Percentiles rank a stretch among this genome's conserved stretches.
phyloP scores from a whole-genome alignment of 2,888 invertebrate genomes.

The Gryllus longicercus region DNA sequence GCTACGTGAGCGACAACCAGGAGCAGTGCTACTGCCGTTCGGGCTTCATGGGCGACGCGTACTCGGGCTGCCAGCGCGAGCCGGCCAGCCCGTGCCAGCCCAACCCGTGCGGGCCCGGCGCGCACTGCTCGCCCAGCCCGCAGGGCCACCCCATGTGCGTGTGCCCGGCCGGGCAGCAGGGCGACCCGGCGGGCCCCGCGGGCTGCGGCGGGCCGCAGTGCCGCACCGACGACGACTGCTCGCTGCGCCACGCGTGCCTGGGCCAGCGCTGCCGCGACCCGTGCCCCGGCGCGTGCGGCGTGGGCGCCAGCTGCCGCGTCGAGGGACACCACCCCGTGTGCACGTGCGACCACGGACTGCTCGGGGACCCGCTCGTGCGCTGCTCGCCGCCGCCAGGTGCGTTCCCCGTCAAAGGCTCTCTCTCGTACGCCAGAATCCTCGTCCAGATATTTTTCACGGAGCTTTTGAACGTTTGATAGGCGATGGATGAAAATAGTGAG shows the following conservation, averaged over 20 bases:
- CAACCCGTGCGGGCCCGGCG: constrained; percentile 77
- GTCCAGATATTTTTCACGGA: too few species aligned
- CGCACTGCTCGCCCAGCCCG: constrained; percentile 64
- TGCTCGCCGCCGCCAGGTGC: constrained; percentile 59
- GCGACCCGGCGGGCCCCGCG: constrained; percentile 65
- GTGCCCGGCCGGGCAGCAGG: constrained; percentile 71
- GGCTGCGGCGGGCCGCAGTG: constrained; percentile 80
- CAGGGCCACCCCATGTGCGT: constrained; percentile 69
- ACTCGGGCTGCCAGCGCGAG: constrained; percentile 68
- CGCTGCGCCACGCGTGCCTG: constrained; percentile 68
- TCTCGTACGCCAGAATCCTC: too few species aligned
- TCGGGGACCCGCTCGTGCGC: constrained; percentile 73
- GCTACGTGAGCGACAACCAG: constrained; percentile 71
- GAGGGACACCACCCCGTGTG: constrained; percentile 79
- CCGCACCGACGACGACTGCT: constrained; percentile 74
- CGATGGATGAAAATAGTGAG: too few species aligned
- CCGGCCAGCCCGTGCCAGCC: constrained; percentile 69
- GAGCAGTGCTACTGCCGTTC: constrained; percentile 80
- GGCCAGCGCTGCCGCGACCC: constrained; percentile 77
- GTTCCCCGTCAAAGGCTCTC: background rate
- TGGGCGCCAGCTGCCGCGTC: constrained; percentile 68
- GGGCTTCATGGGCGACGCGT: constrained; percentile 75
- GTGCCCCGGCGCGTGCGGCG: constrained; percentile 76
- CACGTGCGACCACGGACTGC: constrained; percentile 65
- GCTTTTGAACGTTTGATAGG: too few species aligned